Percentiles rank a stretch among this genome's conserved stretches.
Conservation (phyloP, 2,888 invertebrate genomes). For the Folsomia candida region DNA sequence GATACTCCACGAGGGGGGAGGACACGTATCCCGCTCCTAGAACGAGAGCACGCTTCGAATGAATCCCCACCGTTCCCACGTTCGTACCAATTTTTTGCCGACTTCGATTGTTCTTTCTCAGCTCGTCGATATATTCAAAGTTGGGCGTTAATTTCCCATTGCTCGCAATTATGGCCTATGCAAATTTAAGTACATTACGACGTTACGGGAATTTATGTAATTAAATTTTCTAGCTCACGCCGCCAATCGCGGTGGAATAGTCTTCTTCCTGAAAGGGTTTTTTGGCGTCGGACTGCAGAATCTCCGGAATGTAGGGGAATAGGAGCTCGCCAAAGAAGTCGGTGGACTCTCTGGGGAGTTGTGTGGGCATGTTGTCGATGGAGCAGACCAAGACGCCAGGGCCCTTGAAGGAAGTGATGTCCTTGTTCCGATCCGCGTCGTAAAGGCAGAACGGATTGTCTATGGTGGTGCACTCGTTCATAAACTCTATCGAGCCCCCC, state of each 20-base stretch:
- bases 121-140: constrained; percentile 90
- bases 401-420: constrained; percentile 92
- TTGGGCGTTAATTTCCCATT: constrained; percentile 89
- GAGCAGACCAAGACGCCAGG: constrained; percentile 98
- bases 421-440: constrained; percentile 96
- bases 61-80: background rate
- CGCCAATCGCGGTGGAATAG: constrained; percentile 69
- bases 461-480: constrained; percentile 99
- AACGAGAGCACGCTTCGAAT: constrained; percentile 71
- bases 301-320: constrained; percentile 82
- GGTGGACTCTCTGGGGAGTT: constrained; percentile 93
- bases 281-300: constrained; percentile 78
- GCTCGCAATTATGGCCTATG: constrained; percentile 90
- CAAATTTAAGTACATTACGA: background rate
- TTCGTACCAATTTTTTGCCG: constrained; percentile 26
- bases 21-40: constrained; percentile 95
- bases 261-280: constrained; percentile 73
- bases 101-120: constrained; percentile 68
- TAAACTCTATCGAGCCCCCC: constrained; percentile 96
- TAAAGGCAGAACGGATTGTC: constrained; percentile 99
- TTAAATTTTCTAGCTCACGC: constrained; percentile 57
- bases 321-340: constrained; percentile 95
- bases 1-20: constrained; percentile 90
- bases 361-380: constrained; percentile 99
- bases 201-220: background rate